Evolutionary conservation across 2,888 invertebrate species (phyloP), one percentile per base, ranked within the genome.

Genomic region (Stegana nigrithorax): DNA sequence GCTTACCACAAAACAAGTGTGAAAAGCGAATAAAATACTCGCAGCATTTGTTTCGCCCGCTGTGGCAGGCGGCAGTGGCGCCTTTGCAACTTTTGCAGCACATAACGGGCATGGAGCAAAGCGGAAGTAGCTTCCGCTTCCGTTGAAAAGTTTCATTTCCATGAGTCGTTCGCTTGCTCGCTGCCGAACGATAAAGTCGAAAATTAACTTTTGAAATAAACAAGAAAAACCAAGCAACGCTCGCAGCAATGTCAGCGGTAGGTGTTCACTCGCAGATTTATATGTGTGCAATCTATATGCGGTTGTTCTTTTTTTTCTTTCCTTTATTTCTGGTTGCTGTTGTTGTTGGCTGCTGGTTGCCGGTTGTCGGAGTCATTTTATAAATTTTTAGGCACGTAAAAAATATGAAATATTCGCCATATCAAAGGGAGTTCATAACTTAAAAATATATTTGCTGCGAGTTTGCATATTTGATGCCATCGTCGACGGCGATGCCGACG

Each of bases 171-270:
- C 39, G 39, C 39, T 39, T 17, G n/a, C 69, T 71, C 70, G 71
- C 63, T 63, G 50, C 60, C 62, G 63, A 59, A 68, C 72, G 78
- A 75, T 75, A 75, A 75, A 78, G 76, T 76, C 68, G 64, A 69
- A 75, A 75, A 75, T 75, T 75, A 78, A 75, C 75, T 75, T 75
- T 75, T 72, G 71, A 71, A 70, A 74, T 76, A 73, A 75, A 75
- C 75, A 77, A 72, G 67, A 73, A 62, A 71, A 75, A 71, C 60
- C 66, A 68, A 62, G 53, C 58, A 65, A 59, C 53, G 57, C 62
- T 12, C 51, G 63, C 73, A 57, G 42, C 53, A 66, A 57, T 32
- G 56, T n/a, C 7, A 60, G 59, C 59, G 56, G 45, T 32, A 32
- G 27, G 59, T 39, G 25, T 36, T n/a, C 29, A 53, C 32, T 45